Base-by-base conservation (phyloP, 2,797 vertebrate genomes). In the Brachyalestes nurse region DNA sequence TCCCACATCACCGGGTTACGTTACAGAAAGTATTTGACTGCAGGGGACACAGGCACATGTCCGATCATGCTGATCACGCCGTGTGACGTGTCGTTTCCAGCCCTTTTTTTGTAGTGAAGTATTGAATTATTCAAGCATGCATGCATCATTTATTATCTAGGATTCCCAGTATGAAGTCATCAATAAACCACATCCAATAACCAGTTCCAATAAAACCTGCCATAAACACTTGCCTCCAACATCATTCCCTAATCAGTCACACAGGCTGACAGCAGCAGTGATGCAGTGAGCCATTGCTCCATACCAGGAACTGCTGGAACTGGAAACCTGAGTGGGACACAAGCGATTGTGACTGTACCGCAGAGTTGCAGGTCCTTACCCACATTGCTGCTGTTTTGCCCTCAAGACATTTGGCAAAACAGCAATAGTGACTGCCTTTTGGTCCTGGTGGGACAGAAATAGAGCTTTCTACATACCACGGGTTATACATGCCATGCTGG, bases 151-250 rank as follows among this genome's bases (percentile, higher is more conserved):
- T 75, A 86, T 78, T 79, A 81, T 79, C 72, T 66, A 78, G 77
- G 81, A 86, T 83, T 84, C 71, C 79, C 67, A 62, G 72, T 72
- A 79, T 77, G 80, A 53, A 74, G 58, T 67, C 81, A 86, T 86
- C 81, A 83, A 77, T 83, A 86, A 86, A 77, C 75, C 76, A 76
- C 76, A 82, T 73, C 79, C 83, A 85, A 85, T 86, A 86, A 86
- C 72, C 85, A 81, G 80, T 80, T 81, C 67, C 67, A 85, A 83
- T 86, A 81, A 86, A 85, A 77, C 45, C 75, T 81, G 81, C 69
- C 83, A 84, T 77, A 86, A 81, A 81, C 51, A 73, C 73, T 77
- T 75, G 72, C 55, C 79, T 83, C 47, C n/a, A 61, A 62, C 61
- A 72, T 82, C 73, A 77, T 62, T 81, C 51, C 47, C 66, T 72